These are phyloP conservation scores for Orthonevra nobilis DNA, from an alignment of 2,888 invertebrate species.

Conservation along the genomic window DNA sequence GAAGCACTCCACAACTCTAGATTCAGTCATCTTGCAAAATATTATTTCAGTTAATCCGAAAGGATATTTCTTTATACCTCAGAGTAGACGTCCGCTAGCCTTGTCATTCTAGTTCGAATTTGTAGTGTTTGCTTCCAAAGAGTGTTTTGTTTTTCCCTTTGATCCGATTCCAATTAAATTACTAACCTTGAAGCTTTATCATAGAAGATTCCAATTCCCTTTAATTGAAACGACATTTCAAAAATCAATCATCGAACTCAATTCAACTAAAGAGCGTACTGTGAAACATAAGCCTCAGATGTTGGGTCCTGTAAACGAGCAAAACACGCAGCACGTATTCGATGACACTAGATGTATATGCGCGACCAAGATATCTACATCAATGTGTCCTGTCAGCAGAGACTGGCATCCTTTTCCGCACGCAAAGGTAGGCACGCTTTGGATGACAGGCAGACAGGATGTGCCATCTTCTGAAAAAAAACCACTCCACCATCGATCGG, in stretches of 20 bases:
- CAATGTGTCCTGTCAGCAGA: constrained; percentile 13
- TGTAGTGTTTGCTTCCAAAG: no score
- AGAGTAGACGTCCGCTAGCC: no score
- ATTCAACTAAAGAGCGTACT: not conserved
- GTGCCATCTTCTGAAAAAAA: constrained; percentile 3
- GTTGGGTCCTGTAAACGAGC: no score
- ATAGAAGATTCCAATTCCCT: constrained; percentile 4
- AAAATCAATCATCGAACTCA: constrained; percentile 45
- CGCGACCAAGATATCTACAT: not conserved
- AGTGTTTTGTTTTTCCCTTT: no score
- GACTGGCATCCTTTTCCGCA: constrained; percentile 13
- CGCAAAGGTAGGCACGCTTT: constrained; percentile 10
- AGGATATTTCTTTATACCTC: no score
- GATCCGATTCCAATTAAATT: not conserved
- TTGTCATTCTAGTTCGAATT: no score
- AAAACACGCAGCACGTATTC: no score
- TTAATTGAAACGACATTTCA: constrained; percentile 38
- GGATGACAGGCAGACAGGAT: constrained; percentile 15
- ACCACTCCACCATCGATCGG: constrained; percentile 9
- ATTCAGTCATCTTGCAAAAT: no score
- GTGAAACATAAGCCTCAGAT: constrained; percentile 19
- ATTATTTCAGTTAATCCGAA: no score
- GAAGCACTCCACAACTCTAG: no score
- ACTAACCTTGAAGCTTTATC: not conserved
- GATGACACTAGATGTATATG: no score